phyloP scores from a whole-genome alignment of 1,140 invertebrate genomes.

The Cyclargus thomasi region DNA sequence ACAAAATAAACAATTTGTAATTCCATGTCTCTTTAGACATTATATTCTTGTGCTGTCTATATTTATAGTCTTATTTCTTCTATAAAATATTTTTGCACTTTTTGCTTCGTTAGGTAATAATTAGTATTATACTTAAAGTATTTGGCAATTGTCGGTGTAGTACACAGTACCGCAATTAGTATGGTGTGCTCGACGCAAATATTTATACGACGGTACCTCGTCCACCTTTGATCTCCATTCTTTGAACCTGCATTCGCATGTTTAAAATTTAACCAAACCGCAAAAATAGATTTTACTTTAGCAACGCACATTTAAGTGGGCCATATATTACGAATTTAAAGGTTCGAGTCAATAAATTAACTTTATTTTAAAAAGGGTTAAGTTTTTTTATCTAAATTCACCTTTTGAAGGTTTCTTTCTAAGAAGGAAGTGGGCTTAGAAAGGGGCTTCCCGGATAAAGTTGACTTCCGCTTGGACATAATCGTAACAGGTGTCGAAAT shows the following conservation, averaged over 20 bases:
- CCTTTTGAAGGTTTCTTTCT: neutral
- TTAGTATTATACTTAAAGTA: conserved; percentile 6
- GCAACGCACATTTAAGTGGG: neutral
- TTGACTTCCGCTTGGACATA: neutral
- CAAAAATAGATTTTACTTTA: neutral
- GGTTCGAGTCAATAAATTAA: neutral
- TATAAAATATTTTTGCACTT: too few relatives aligned
- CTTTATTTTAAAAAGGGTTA: neutral
- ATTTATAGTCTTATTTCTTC: too few relatives aligned
- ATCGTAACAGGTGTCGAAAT: neutral
- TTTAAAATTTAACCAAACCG: neutral
- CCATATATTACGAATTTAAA: neutral
- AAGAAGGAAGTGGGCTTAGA: conserved; percentile 11
- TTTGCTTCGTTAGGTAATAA: too few relatives aligned
- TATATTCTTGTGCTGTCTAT: too few relatives aligned
- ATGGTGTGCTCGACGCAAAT: conserved; percentile 33
- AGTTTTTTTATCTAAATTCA: neutral
- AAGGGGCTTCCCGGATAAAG: conserved; percentile 8
- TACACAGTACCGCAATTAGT: conserved; percentile 45
- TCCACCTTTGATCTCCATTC: conserved; percentile 29
- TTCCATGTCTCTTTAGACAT: too few relatives aligned
- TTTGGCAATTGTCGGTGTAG: conserved; percentile 35
- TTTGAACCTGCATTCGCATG: conserved; percentile 20
- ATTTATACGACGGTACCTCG: conserved; percentile 29
- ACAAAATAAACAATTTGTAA: too few relatives aligned